Conservation (phyloP, 2,113 vertebrate species). For the Rhinoderma darwinii region DNA sequence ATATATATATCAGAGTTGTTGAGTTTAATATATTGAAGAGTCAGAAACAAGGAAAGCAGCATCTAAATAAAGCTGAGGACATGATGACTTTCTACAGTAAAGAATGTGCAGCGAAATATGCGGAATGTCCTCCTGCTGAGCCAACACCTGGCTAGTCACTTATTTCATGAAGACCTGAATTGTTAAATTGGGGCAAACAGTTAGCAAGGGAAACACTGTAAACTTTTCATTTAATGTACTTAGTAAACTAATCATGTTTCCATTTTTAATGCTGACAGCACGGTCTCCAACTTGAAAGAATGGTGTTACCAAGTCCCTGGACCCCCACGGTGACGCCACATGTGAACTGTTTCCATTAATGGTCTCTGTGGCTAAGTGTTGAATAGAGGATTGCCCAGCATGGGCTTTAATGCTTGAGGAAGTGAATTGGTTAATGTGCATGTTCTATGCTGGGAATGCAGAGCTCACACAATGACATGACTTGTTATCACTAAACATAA, state of each 20-base stretch:
- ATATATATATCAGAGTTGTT: too few relatives aligned
- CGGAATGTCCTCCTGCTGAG: conserved; percentile 90
- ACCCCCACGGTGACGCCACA: conserved; percentile 70
- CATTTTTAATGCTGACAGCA: conserved; percentile 74
- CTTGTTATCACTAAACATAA: conserved; percentile 27
- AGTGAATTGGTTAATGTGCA: conserved; percentile 23
- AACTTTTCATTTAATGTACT: conserved; percentile 74
- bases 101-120: conserved; percentile 78
- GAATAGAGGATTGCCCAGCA: conserved; percentile 35
- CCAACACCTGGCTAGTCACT: conserved; percentile 85
- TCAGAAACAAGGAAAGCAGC: not conserved
- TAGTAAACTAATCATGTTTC: conserved; percentile 73
- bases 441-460: not conserved
- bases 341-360: conserved; percentile 54
- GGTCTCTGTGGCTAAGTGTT: not conserved
- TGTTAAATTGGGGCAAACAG: conserved; percentile 70
- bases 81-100: conserved; percentile 72
- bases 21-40: not conserved
- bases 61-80: conserved; percentile 41
- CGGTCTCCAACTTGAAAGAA: conserved; percentile 72
- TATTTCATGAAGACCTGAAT: conserved; percentile 75
- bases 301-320: conserved; percentile 62
- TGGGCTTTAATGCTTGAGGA: conserved; percentile 1
- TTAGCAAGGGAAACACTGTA: conserved; percentile 65
- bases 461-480: conserved; percentile 8